These are phyloP conservation scores for Rhea pennata DNA, from an alignment of 2,113 vertebrate genomes.

Conservation along the genomic window DNA sequence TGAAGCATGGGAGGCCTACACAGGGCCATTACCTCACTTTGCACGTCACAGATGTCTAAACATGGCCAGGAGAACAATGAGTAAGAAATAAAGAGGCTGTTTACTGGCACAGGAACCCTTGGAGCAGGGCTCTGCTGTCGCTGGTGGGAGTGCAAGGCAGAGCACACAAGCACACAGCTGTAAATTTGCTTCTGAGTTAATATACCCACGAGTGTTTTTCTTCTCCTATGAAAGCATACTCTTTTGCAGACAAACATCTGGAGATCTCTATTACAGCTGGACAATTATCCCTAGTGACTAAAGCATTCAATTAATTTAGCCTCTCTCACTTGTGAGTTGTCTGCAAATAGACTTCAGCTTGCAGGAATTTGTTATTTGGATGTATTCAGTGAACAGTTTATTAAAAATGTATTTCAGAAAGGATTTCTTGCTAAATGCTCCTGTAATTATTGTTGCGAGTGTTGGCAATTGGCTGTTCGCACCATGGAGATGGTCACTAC, in stretches of 20 bases:
- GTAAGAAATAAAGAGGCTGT: not conserved
- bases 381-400: slow-evolving; percentile 8
- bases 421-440: not conserved
- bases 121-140: not conserved
- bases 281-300: slow-evolving; percentile 29
- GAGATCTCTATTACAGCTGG: slow-evolving; percentile 61
- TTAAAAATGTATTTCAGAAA: slow-evolving; percentile 69
- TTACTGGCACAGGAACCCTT: slow-evolving; percentile 19
- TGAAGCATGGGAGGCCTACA: not conserved
- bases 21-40: not conserved
- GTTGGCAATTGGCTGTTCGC: not conserved
- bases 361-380: slow-evolving; percentile 31
- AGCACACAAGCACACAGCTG: not conserved
- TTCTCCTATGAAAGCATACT: slow-evolving; percentile 15
- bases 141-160: slow-evolving; percentile 21
- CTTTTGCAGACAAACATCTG: slow-evolving; percentile 65
- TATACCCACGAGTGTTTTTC: slow-evolving; percentile 57
- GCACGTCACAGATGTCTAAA: slow-evolving; percentile 43
- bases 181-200: slow-evolving; percentile 53
- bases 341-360: slow-evolving; percentile 20
- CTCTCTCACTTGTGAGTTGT: slow-evolving; percentile 19
- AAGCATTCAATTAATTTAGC: slow-evolving; percentile 43
- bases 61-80: slow-evolving; percentile 13
- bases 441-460: not conserved
- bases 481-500: not conserved